Base-by-base conservation (phyloP, 2,797 vertebrate genomes). In the Phoeniculus purpureus region DNA sequence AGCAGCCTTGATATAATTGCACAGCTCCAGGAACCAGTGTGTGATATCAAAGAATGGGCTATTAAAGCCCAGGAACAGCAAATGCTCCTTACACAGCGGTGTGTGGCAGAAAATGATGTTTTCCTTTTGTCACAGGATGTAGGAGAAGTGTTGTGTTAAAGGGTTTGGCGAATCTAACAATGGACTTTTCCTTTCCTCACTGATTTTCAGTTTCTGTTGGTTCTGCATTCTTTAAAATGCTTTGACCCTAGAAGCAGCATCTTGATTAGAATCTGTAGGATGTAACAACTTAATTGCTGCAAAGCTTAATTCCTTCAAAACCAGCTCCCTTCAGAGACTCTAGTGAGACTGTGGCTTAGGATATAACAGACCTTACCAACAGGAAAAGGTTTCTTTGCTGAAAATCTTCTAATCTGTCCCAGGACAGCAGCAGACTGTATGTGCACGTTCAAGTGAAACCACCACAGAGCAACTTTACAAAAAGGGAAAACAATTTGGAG, bases 251-350 rank as follows among this genome's bases (percentile, higher is more conserved):
- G 61, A 66, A 73, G 18, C 8, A 78, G 26, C 27, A 31, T 71
- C 84, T 87, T 90, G 79, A 92, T 80, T 84, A 74, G 50, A 31
- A 58, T 90, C 48, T 51, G 32, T 72, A 75, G 82, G 62, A 68
- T 75, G 37, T 78, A 89, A 91, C 68, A 85, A 55, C 59, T 81
- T 82, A 85, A 83, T 68, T 91, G 45, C 81, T 77, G 70, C 55
- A 65, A 85, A 84, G 54, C 47, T 59, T 87, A 60, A 79, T 90
- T 92, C 92, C 75, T 89, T 84, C 68, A 64, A 80, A 74, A 22
- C 18, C 31, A 61, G 15, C 13, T 15, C 40, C 55, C 55, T 72
- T 64, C 51, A 80, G 40, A 27, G 67, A 48, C 6, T 82, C 68
- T 66, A 68, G 43, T 37, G 59, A 74, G 61, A 29, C 7, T 31